Base-by-base conservation (phyloP, 2,113 vertebrate species). In the Eptesicus fuscus region DNA sequence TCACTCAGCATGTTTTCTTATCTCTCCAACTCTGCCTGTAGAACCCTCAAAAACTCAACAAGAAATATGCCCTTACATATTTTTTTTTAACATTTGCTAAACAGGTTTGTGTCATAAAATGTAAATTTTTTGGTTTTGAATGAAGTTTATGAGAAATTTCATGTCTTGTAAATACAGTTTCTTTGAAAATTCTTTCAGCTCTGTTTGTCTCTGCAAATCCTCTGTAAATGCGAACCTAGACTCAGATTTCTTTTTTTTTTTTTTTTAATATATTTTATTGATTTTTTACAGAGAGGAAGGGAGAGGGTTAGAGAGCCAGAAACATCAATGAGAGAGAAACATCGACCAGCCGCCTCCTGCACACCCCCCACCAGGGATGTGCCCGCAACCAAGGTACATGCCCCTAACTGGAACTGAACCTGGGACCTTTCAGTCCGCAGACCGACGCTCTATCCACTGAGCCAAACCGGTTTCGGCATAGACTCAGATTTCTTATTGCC, bases 61-160 rank as follows among this genome's bases (percentile, higher is more conserved):
- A 77, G 74, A 95, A 92, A 49, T 87, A 95, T 1, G 9, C 7
- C 9, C 12, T 84, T 77, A 37, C 40, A 4, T 78, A 65, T 69
- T 8, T 80, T 92, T 92, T 94, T 95, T 92, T 67, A 89, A 95
- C 20, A 65, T 80, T 83, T 85, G 22, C 51, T 86, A 76, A 32
- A 32, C 30, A 74, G 56, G 4, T 86, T 89, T 10, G 17, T 94
- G 23, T 71, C 12, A 86, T 61, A 67, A 90, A 92, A 86, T 83
- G 32, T 76, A 35, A 84, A 51, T 37, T 32, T 69, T 74, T 87
- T 74, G 63, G 8, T 47, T 79, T 88, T 84, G 25, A 96, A 11
- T 69, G 47, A 40, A 67, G 22, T 90, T 76, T 90, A 49, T 77
- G 12, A 82, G 30, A 88, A 80, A 91, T 47, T 86, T 47, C 12